phyloP scores from a whole-genome alignment of 92 coral and sea anemone species.

The Epizoanthus ramosus region DNA sequence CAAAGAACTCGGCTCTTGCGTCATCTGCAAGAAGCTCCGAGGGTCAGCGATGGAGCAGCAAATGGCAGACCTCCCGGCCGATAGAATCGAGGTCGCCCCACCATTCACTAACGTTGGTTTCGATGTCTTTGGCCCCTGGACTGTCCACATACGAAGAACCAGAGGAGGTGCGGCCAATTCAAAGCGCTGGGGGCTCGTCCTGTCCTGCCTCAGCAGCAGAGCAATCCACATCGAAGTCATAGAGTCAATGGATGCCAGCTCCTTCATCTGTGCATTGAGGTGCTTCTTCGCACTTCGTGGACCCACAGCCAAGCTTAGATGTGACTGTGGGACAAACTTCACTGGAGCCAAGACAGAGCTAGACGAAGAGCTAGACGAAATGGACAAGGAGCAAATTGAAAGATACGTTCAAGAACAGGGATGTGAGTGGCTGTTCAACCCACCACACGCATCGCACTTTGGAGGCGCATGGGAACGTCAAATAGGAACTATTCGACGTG shows the following conservation, averaged over 20 bases:
- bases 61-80: constrained; percentile 33
- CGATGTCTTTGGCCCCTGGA: constrained; percentile 32
- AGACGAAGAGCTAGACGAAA: constrained; percentile 23
- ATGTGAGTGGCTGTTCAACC: constrained; percentile 38
- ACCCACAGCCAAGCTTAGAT: neutral
- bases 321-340: constrained; percentile 27
- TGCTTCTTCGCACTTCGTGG: constrained; percentile 37
- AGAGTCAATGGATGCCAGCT: constrained; percentile 24
- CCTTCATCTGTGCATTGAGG: neutral
- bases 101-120: constrained; percentile 29
- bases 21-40: constrained; percentile 23
- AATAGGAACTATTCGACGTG: constrained; percentile 19
- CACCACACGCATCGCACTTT: neutral
- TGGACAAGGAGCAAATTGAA: constrained; percentile 11
- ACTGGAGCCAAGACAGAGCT: constrained; percentile 21
- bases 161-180: constrained; percentile 38
- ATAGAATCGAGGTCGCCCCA: constrained; percentile 2
- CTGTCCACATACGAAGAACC: constrained; percentile 27
- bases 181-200: constrained; percentile 30
- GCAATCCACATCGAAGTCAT: constrained; percentile 31
- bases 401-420: constrained; percentile 7
- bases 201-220: constrained; percentile 32
- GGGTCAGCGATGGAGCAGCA: constrained; percentile 10
- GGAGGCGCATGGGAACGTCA: neutral
- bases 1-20: neutral